Evolutionary conservation across 1,140 invertebrate species (phyloP), one percentile per base, ranked within the genome.

Genomic region (Vollenhovia emeryi): DNA sequence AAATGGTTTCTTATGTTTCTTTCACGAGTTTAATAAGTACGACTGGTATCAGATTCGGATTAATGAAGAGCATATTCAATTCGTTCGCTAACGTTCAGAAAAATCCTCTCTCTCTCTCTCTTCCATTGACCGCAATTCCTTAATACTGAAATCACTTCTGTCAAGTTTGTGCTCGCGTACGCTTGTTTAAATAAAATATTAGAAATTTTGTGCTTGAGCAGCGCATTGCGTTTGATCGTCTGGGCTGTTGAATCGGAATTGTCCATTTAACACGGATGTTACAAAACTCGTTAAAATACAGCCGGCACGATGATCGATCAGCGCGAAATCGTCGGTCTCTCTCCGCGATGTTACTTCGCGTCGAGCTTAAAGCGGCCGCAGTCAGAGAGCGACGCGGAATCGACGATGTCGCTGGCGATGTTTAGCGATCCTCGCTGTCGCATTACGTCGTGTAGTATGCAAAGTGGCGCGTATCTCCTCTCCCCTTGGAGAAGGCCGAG

Each of bases 371-470:
- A 59, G 62, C 7, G 8, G 3, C 18, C 33, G 36, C n/a, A 71
- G 75, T 79, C 79, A 57, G 50, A 40, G 7, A 45, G 55, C 74
- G 21, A 75, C 11, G 50, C 57, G 13, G 15, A 88, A 88, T 88
- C 71, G 64, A 62, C 15, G 36, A 9, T 8, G 45, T 75, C 45
- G 24, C n/a, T 43, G 33, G 8, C 73, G 43, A 87, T 45, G 48
- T 89, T 87, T 80, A 62, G 52, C 75, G 36, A 82, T 84, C 50
- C 7, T 30, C 43, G 18, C 30, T 59, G 24, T 60, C 24, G 86
- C 40, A 84, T 91, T 87, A 86, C 7, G 15, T 69, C 57, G 50
- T 88, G 76, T 40, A 86, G 64, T 87, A 91, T 89, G 85, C 60
- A 91, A 68, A 33, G 36, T 66, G 24, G 40, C 43, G n/a, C 62